These are phyloP conservation scores for Cyclargus thomasi DNA, from an alignment of 1,140 invertebrate species.

Conservation along the genomic window DNA sequence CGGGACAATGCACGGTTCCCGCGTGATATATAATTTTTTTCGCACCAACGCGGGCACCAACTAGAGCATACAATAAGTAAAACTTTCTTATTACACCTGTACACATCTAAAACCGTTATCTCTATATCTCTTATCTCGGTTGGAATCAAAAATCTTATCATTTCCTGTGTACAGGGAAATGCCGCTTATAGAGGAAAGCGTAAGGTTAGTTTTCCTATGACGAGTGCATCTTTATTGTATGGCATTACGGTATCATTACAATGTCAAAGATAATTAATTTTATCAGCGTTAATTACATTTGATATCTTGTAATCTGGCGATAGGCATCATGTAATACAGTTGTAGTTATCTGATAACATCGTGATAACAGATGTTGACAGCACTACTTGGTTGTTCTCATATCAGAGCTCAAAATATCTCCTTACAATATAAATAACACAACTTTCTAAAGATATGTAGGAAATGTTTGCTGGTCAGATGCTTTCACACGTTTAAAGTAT, in stretches of 20 bases:
- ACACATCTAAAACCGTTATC: neutral
- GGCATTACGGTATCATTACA: constrained; percentile 16
- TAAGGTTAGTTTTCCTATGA: neutral
- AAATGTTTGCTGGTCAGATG: too few species aligned
- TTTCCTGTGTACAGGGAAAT: neutral
- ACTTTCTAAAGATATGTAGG: too few species aligned
- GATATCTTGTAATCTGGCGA: constrained; percentile 22
- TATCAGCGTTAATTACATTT: constrained; percentile 22
- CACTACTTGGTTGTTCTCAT: neutral
- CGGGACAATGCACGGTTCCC: too few species aligned
- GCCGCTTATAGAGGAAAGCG: neutral
- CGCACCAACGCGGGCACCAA: too few species aligned
- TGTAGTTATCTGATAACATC: constrained; percentile 10
- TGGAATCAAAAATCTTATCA: constrained; percentile 6
- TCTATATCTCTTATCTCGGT: neutral
- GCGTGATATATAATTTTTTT: too few species aligned
- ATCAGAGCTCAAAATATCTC: neutral
- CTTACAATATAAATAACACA: too few species aligned
- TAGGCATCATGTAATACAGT: constrained; percentile 21
- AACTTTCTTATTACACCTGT: constrained; percentile 4
- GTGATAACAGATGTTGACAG: neutral
- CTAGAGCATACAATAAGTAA: neutral
- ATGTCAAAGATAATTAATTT: constrained; percentile 22
- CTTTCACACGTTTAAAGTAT: too few species aligned
- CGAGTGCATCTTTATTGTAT: neutral